Evolutionary conservation across 1,140 invertebrate species (phyloP).

Genomic region (Tribolium madens): DNA sequence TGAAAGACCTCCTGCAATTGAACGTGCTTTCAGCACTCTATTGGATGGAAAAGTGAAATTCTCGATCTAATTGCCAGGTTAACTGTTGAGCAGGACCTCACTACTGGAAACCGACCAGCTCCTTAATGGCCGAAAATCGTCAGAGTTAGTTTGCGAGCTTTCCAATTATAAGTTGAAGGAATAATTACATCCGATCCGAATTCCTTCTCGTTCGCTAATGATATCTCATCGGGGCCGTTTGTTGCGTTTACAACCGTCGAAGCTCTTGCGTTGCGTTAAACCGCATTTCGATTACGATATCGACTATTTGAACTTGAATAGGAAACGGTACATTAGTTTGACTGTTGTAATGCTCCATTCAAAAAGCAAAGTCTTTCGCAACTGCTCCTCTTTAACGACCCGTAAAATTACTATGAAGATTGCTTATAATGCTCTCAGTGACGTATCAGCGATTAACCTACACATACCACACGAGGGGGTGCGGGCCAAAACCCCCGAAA

Average conservation of each 20-base stretch:
- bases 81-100: too few relatives aligned
- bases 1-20: too few relatives aligned
- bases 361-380: conserved; percentile 31
- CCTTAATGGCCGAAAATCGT: not conserved
- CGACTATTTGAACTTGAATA: conserved; percentile 32
- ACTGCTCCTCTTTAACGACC: conserved; percentile 35
- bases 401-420: conserved; percentile 32
- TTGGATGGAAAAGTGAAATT: not conserved
- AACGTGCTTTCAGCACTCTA: not conserved
- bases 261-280: not conserved
- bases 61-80: not conserved
- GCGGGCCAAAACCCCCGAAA: not conserved
- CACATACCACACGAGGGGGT: not conserved
- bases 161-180: conserved; percentile 35
- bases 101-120: not conserved
- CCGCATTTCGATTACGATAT: conserved; percentile 29
- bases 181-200: conserved; percentile 18
- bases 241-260: conserved; percentile 16
- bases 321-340: conserved; percentile 33
- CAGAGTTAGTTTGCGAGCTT: not conserved
- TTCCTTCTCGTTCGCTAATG: conserved; percentile 10
- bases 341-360: conserved; percentile 31
- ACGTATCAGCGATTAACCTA: not conserved
- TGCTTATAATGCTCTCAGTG: conserved; percentile 9
- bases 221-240: conserved; percentile 13